Evolutionary conservation across 2,888 invertebrate species (phyloP).

Genomic region (Dynastes hyllus): DNA sequence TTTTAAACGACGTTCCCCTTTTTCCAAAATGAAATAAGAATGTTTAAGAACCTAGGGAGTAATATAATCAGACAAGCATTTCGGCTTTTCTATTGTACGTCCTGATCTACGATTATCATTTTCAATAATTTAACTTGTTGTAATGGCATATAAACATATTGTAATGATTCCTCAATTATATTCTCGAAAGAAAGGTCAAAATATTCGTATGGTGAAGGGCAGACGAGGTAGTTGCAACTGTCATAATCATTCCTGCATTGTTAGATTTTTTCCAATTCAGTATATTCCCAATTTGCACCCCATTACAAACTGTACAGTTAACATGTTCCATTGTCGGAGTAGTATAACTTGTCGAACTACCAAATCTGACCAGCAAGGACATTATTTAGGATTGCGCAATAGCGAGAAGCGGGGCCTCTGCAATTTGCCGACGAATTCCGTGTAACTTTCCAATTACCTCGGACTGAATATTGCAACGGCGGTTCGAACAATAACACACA

Average conservation of each 20-base stretch:
- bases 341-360: neutral
- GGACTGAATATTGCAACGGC: slow-evolving; percentile 39
- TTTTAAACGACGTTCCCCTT: too few relatives aligned
- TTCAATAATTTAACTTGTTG: too few relatives aligned
- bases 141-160: too few relatives aligned
- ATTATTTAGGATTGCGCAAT: slow-evolving; percentile 29
- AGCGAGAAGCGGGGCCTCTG: neutral
- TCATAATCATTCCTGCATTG: neutral
- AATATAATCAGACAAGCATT: too few relatives aligned
- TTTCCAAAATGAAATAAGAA: too few relatives aligned
- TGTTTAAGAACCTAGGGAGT: too few relatives aligned
- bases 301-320: neutral
- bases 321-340: neutral
- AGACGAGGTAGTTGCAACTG: too few relatives aligned
- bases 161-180: too few relatives aligned
- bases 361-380: slow-evolving; percentile 32
- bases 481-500: slow-evolving; percentile 37
- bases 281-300: neutral
- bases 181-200: too few relatives aligned
- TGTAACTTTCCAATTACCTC: slow-evolving; percentile 39
- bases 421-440: slow-evolving; percentile 31
- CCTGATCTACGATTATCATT: too few relatives aligned
- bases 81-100: too few relatives aligned
- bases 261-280: neutral
- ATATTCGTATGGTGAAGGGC: too few relatives aligned